phyloP scores from a whole-genome alignment of 2,888 invertebrate species.

The Flexamia atlantica region DNA sequence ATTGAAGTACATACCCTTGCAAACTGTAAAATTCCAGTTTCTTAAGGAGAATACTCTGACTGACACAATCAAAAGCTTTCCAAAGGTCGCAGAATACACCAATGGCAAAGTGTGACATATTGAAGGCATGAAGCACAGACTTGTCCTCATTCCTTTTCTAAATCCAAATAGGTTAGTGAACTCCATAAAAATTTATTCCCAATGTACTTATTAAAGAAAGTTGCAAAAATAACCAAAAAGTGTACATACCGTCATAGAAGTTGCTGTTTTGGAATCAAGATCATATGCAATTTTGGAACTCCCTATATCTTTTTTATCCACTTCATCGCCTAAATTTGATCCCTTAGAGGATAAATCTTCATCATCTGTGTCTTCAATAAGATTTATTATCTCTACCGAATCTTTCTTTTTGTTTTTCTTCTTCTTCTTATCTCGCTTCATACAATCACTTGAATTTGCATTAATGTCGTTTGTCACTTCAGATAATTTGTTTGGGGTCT shows the following conservation, averaged over 20 bases:
- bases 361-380: constrained; percentile 31
- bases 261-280: constrained; percentile 1
- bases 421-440: constrained; percentile 10
- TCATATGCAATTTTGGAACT: constrained; percentile 11
- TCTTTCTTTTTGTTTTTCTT: constrained; percentile 39
- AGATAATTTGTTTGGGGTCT: not conserved
- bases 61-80: too few species aligned
- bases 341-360: constrained; percentile 12
- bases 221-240: too few species aligned
- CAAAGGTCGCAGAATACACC: too few species aligned
- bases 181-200: too few species aligned
- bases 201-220: too few species aligned
- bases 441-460: not conserved
- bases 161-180: too few species aligned
- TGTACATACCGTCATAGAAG: constrained; percentile 19
- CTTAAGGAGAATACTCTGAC: too few species aligned
- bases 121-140: too few species aligned
- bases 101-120: too few species aligned
- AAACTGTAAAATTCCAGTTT: too few species aligned
- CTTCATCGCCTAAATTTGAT: constrained; percentile 13
- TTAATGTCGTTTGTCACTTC: not conserved
- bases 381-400: not conserved
- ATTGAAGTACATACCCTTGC: too few species aligned
- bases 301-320: constrained; percentile 1
- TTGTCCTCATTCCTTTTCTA: too few species aligned